phyloP scores from a whole-genome alignment of 2,113 vertebrate species.

The Chaetodon trifascialis region DNA sequence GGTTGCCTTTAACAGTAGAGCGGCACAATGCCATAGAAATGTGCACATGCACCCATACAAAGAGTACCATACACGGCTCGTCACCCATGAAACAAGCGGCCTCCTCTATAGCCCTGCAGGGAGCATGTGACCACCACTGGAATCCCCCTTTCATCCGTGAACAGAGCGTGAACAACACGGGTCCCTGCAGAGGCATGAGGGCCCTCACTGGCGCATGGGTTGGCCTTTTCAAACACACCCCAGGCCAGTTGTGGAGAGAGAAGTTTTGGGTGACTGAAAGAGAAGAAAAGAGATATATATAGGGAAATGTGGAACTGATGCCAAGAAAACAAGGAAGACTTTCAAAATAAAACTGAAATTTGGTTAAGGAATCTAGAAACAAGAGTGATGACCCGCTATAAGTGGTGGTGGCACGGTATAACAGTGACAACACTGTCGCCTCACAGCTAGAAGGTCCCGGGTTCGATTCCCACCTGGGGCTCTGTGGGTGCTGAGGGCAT shows the following conservation, averaged over 20 bases:
- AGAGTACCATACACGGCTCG: constrained; percentile 54
- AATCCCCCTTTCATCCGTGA: constrained; percentile 74
- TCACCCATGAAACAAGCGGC: constrained; percentile 60
- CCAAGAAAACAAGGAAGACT: not conserved
- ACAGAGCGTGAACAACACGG: constrained; percentile 40
- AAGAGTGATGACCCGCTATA: not conserved
- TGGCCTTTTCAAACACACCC: constrained; percentile 28
- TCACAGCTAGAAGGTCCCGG: no score
- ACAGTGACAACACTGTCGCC: no score
- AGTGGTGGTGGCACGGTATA: no score
- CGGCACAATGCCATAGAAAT: constrained; percentile 49
- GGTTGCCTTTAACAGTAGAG: constrained; percentile 31
- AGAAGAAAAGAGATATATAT: not conserved
- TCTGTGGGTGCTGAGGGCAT: no score
- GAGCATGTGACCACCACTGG: constrained; percentile 74
- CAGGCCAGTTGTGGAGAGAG: constrained; percentile 2
- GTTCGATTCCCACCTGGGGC: no score
- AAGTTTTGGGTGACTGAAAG: not conserved
- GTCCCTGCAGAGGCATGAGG: constrained; percentile 46
- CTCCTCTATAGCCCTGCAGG: constrained; percentile 50
- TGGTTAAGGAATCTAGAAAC: not conserved
- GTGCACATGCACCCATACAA: constrained; percentile 61
- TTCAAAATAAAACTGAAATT: not conserved
- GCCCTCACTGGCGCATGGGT: constrained; percentile 2
- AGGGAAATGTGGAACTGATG: not conserved